Evolutionary conservation across 2,797 vertebrate species (phyloP).

Genomic region (Triplophysa yarkandensis): DNA sequence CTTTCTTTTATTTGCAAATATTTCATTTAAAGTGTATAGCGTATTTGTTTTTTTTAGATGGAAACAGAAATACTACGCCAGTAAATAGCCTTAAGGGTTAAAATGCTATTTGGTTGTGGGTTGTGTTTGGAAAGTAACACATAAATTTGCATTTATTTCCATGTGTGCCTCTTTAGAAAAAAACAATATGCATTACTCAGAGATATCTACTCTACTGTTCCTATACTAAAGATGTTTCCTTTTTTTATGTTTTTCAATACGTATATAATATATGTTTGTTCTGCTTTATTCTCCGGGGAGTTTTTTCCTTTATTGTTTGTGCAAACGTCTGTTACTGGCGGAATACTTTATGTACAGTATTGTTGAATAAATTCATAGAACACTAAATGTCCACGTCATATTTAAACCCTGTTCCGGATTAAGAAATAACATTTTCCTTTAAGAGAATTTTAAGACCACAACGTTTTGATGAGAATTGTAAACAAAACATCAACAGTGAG

Average conservation of each 20-base stretch:
- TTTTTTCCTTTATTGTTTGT: not conserved
- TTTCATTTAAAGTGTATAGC: not conserved
- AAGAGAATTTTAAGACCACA: too few species aligned
- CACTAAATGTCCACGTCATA: not conserved
- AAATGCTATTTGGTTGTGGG: conserved; percentile 29
- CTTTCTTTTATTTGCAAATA: not conserved
- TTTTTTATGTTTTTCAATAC: too few species aligned
- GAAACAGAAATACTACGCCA: not conserved
- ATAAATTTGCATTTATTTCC: conserved; percentile 54
- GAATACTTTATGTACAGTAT: too few species aligned
- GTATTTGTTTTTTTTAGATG: not conserved
- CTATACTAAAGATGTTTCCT: too few species aligned
- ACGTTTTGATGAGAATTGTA: too few species aligned
- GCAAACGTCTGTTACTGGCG: not conserved
- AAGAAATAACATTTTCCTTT: too few species aligned
- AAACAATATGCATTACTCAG: not conserved
- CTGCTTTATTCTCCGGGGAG: not conserved
- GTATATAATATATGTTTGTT: not conserved
- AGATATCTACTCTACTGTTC: not conserved
- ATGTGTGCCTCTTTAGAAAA: conserved; percentile 26
- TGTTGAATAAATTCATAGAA: not conserved
- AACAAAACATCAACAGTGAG: too few species aligned
- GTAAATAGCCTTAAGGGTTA: not conserved
- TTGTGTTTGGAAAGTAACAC: conserved; percentile 42
- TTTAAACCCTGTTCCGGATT: not conserved